These are phyloP conservation scores for Neodon shergylaensis DNA, from an alignment of 2,113 vertebrate genomes.

Conservation along the genomic window DNA sequence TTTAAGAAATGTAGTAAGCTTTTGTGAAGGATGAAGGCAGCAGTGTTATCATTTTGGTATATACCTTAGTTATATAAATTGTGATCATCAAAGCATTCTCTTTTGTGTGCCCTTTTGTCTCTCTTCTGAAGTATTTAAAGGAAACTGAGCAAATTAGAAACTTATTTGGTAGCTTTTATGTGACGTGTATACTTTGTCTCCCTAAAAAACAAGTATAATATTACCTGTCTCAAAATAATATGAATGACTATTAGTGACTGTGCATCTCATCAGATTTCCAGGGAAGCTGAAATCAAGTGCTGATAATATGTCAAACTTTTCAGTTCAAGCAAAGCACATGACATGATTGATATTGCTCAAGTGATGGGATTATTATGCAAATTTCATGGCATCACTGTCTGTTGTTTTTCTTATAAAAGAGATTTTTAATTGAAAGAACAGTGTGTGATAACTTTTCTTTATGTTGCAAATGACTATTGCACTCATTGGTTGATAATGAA, in stretches of 20 bases:
- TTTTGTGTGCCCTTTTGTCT: background rate
- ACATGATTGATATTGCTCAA: background rate
- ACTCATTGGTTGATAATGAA: no score
- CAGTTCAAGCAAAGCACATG: background rate
- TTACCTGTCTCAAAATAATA: conserved; percentile 30
- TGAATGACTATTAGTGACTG: background rate
- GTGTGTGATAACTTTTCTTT: no score
- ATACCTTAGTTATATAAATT: background rate
- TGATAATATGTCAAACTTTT: background rate
- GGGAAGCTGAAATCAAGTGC: background rate
- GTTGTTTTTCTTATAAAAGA: background rate
- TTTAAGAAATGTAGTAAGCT: background rate
- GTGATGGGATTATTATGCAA: background rate
- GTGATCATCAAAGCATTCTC: background rate
- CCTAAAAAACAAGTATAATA: conserved; percentile 3
- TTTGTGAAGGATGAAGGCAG: background rate
- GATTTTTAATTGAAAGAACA: background rate
- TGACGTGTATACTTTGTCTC: background rate
- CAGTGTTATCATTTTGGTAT: background rate
- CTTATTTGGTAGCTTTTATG: conserved; percentile 12
- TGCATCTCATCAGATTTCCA: conserved; percentile 7
- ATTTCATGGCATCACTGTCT: background rate
- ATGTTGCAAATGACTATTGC: no score
- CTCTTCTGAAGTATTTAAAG: background rate
- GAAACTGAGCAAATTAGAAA: conserved; percentile 59